Evolutionary conservation across 2,113 vertebrate genomes (phyloP), one percentile per base, ranked within the genome.

Genomic region (Phainopepla nitens): DNA sequence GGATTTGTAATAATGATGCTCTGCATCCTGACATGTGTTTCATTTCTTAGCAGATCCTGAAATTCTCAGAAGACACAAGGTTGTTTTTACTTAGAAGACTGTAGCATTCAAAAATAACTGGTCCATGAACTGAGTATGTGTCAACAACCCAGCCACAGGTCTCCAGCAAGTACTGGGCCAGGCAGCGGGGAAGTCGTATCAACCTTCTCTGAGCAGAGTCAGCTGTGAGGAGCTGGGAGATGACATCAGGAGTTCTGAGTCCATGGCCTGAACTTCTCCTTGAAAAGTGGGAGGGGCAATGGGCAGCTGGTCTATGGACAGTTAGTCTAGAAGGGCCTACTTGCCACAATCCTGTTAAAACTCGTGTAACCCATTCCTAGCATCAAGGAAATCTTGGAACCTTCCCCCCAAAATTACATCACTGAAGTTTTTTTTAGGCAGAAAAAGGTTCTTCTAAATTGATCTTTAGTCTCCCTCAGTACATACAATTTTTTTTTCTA

Each of bases 201-300:
- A n/a, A 25, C 19, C 42, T 42, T n/a, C 24, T 49, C 28, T 5
- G 20, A 58, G 71, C 24, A 56, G 41, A 42, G 44, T 44, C 61
- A 73, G 69, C 15, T 44, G 50, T 24, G 50, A 97, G 93, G 90
- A 97, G 70, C 25, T 27, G 8, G 88, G 33, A 64, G 80, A 88
- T 82, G 87, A 96, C 94, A 97, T 78, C 21, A 49, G 90, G 71
- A 98, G 82, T 83, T 97, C 78, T 90, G 71, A 96, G 94, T 72
- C 89, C 51, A 19, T 71, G 94, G 86, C 96, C 97, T 96, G 91
- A 53, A 87, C 89, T 90, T 97, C 95, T 96, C 94, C 96, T 96
- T 96, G 94, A 94, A 94, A 89, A 89, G 58, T 5, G 10, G 11
- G 65, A 80, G 87, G 60, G 75, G 73, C 50, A 1, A 22, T 12